Evolutionary conservation across 2,113 vertebrate species (phyloP).

Genomic region (Hemiprocne comata): DNA sequence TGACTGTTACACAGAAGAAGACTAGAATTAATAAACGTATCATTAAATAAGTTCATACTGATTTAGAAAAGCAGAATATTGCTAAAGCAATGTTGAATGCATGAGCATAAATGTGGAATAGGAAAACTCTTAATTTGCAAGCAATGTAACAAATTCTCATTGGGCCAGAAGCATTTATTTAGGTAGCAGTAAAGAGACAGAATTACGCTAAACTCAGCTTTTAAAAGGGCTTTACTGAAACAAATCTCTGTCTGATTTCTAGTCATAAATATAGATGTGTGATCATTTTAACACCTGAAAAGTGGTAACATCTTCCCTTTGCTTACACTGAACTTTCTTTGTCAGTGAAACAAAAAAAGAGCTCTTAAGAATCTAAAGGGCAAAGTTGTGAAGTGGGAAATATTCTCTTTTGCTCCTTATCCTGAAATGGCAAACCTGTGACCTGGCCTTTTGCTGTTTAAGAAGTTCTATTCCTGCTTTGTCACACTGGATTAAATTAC

Average conservation of each 20-base stretch:
- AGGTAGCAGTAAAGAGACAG: background rate
- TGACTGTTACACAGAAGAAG: background rate
- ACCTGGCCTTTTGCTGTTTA: constrained; percentile 11
- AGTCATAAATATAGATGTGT: background rate
- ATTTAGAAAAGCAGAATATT: background rate
- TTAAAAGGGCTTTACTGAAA: background rate
- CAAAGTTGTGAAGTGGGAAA: constrained; percentile 30
- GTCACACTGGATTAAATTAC: constrained; percentile 3
- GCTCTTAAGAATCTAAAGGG: background rate
- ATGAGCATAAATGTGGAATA: background rate
- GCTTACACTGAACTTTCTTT: background rate
- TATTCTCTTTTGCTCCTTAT: constrained; percentile 9
- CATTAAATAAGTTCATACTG: background rate
- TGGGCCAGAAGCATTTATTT: background rate
- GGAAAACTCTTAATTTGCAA: background rate
- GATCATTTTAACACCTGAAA: background rate
- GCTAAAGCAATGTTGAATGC: background rate
- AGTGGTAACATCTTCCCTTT: background rate
- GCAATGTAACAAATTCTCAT: background rate
- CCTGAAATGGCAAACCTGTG: constrained; percentile 30
- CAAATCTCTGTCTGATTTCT: fast-evolving
- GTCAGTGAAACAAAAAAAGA: background rate
- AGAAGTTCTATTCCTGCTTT: constrained; percentile 12
- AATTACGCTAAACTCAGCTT: background rate
- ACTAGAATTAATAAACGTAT: background rate